A percentile compares a stretch with the other conserved stretches of the same genome.
These are phyloP conservation scores for Petrosia ficiformis DNA, from an alignment of 37 sponge, comb jelly and placozoan species.

Conservation along the genomic window DNA sequence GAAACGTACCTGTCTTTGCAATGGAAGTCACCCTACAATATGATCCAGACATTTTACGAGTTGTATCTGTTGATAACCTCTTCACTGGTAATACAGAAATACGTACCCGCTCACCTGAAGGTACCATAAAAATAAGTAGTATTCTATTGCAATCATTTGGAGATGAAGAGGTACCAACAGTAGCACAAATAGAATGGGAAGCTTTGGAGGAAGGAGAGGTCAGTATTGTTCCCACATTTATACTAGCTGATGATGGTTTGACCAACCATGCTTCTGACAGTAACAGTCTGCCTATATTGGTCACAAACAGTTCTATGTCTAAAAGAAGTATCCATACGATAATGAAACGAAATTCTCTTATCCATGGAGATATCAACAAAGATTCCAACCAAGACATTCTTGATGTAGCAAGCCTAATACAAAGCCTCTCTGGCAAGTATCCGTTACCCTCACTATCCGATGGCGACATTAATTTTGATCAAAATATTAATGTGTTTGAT, in stretches of 20 bases:
- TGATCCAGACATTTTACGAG: slow-evolving; percentile 4
- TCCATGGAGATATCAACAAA: background rate
- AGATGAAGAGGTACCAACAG: slow-evolving; percentile 11
- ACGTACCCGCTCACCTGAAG: slow-evolving; percentile 13
- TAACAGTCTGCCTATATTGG: background rate
- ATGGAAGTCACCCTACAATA: slow-evolving; percentile 28
- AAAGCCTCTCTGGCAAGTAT: background rate
- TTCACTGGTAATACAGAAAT: slow-evolving; percentile 17
- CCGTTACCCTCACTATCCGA: no score
- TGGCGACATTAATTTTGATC: slow-evolving; percentile 35
- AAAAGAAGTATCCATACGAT: background rate
- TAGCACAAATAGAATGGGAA: slow-evolving; percentile 20
- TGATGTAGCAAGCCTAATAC: background rate
- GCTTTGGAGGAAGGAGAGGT: slow-evolving; percentile 4
- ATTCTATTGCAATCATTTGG: background rate
- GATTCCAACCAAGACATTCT: background rate
- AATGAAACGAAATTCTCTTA: background rate
- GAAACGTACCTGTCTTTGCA: slow-evolving; percentile 11
- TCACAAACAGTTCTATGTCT: background rate
- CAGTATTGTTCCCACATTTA: background rate
- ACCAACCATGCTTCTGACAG: background rate
- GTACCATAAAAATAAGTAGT: slow-evolving; percentile 13
- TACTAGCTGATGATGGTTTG: background rate
- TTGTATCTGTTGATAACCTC: slow-evolving; percentile 1
- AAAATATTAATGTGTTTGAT: slow-evolving; percentile 15